Evolutionary conservation across 2,113 vertebrate genomes (phyloP).

Genomic region (Oplegnathus fasciatus): DNA sequence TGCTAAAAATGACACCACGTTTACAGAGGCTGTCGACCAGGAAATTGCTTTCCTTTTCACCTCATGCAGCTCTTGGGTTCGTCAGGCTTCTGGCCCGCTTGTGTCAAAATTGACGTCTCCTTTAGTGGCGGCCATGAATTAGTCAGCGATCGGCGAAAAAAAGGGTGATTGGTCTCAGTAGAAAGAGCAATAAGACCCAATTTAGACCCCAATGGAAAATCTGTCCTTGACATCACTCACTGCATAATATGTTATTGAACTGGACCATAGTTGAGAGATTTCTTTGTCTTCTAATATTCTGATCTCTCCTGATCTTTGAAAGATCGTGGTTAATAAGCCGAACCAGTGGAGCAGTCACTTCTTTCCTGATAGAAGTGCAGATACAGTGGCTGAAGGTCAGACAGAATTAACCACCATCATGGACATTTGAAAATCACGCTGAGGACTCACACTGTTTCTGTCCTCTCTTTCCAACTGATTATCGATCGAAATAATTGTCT

Average conservation of each 20-base stretch:
- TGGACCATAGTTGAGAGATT: neutral
- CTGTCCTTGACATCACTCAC: slow-evolving; percentile 1
- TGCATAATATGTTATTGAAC: neutral
- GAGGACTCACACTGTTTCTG: neutral
- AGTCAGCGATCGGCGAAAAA: slow-evolving; percentile 47
- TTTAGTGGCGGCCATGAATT: slow-evolving; percentile 62
- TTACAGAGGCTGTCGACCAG: slow-evolving; percentile 53
- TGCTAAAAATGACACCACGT: slow-evolving; percentile 50
- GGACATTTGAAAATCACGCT: neutral
- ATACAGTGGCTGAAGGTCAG: neutral
- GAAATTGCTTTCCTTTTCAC: slow-evolving; percentile 67
- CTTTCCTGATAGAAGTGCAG: neutral
- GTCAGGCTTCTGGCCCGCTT: slow-evolving; percentile 22
- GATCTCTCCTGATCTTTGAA: neutral
- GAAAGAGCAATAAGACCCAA: slow-evolving; percentile 9
- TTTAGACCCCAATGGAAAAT: slow-evolving; percentile 14
- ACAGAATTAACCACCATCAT: neutral
- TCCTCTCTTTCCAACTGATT: neutral
- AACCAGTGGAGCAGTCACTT: neutral
- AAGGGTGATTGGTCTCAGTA: slow-evolving; percentile 2
- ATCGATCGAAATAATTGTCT: neutral
- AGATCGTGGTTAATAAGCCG: neutral
- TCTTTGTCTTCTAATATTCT: neutral
- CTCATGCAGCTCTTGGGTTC: neutral
- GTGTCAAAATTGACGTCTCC: slow-evolving; percentile 43